Evolutionary conservation across 2,888 invertebrate species (phyloP).

Genomic region (Cosmia trapezina): DNA sequence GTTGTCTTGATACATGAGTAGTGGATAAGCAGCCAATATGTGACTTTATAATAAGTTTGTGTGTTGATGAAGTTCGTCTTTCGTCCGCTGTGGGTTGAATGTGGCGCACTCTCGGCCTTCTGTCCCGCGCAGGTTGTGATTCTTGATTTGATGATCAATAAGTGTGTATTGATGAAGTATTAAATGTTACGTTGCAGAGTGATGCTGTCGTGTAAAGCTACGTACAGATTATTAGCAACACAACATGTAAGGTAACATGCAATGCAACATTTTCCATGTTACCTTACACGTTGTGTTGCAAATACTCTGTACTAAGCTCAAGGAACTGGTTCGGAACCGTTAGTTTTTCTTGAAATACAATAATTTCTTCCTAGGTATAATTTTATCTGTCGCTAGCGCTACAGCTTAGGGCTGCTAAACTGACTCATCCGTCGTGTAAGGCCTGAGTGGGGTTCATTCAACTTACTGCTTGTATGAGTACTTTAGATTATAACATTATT

Average conservation of each 20-base stretch:
- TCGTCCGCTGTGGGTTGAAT: slow-evolving; percentile 69
- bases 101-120: slow-evolving; percentile 56
- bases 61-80: slow-evolving; percentile 75
- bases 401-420: slow-evolving; percentile 35
- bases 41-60: slow-evolving; percentile 84
- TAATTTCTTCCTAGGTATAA: slow-evolving; percentile 52
- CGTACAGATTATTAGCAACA: too few relatives aligned
- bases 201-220: slow-evolving; percentile 10
- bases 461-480: slow-evolving; percentile 77
- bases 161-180: slow-evolving; percentile 59
- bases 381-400: slow-evolving; percentile 30
- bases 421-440: slow-evolving; percentile 40
- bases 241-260: too few relatives aligned
- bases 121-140: slow-evolving; percentile 74
- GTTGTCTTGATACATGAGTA: slow-evolving; percentile 69
- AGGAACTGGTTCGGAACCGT: slow-evolving; percentile 29
- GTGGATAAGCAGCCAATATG: slow-evolving; percentile 74
- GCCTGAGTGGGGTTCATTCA: slow-evolving; percentile 63
- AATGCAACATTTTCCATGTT: too few relatives aligned
- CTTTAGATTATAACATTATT: slow-evolving; percentile 87
- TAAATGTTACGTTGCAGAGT: slow-evolving; percentile 36
- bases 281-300: too few relatives aligned
- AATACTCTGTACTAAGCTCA: too few relatives aligned
- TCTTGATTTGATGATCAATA: slow-evolving; percentile 63
- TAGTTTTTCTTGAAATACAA: slow-evolving; percentile 24